phyloP scores from a whole-genome alignment of 2,888 invertebrate species.

The Folsomia manolachei region DNA sequence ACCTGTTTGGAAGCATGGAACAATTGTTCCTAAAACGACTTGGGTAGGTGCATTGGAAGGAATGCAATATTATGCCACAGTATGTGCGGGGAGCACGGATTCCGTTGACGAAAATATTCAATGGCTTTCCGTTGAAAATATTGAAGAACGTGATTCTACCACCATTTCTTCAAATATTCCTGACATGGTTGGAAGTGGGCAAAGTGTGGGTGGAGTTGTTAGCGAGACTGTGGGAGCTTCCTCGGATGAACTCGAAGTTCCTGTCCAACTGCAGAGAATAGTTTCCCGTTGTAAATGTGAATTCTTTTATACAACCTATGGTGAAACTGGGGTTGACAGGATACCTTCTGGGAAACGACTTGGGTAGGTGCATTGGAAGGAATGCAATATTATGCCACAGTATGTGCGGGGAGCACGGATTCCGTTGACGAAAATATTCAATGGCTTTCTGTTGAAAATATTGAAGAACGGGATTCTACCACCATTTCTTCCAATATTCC shows the following conservation, averaged over 20 bases:
- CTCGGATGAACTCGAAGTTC: constrained; percentile 41
- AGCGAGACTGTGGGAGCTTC: constrained; percentile 64
- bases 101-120: constrained; percentile 73
- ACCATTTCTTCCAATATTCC: constrained; percentile 79
- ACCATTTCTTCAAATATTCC: constrained; percentile 79
- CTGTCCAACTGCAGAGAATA: constrained; percentile 82
- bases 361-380: constrained; percentile 94
- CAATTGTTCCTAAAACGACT: constrained; percentile 86
- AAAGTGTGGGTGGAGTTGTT: constrained; percentile 95
- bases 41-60: constrained; percentile 94
- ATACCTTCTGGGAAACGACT: constrained; percentile 65
- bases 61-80: constrained; percentile 99
- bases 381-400: constrained; percentile 99
- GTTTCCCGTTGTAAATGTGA: constrained; percentile 97
- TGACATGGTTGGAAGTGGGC: constrained; percentile 86
- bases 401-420: constrained; percentile 63
- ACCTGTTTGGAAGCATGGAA: constrained; percentile 82
- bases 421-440: constrained; percentile 73
- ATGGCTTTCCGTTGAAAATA: constrained; percentile 93
- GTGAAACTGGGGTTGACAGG: constrained; percentile 70
- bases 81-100: constrained; percentile 63
- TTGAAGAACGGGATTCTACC: constrained; percentile 71
- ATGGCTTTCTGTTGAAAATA: constrained; percentile 93
- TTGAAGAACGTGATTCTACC: constrained; percentile 71
- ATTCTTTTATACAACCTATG: constrained; percentile 94